These are phyloP conservation scores for Ciona savignyi DNA, from an alignment of 23 tunicate genomes.

Conservation along the genomic window DNA sequence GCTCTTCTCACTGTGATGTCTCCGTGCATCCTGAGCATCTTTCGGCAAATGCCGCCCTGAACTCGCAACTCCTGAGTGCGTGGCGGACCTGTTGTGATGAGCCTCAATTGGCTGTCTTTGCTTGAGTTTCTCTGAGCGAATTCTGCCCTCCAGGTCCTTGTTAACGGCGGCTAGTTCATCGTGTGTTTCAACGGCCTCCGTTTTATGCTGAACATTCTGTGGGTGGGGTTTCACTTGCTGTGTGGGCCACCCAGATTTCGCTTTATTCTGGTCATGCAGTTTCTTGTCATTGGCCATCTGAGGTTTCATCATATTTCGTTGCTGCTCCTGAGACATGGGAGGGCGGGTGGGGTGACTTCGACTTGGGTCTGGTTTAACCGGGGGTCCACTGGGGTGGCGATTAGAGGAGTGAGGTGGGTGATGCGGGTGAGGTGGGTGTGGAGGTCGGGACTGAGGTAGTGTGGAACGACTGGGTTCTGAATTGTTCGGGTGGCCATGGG, in stretches of 20 bases:
- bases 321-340: background rate
- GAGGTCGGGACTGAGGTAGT: constrained; percentile 1
- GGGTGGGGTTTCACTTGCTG: background rate
- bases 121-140: constrained; percentile 17
- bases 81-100: constrained; percentile 9
- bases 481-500: background rate
- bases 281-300: background rate
- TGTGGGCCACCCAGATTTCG: background rate
- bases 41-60: constrained; percentile 8
- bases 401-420: background rate
- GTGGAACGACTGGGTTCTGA: background rate
- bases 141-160: constrained; percentile 35
- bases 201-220: background rate
- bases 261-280: background rate
- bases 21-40: constrained; percentile 6
- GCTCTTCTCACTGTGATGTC: constrained; percentile 19
- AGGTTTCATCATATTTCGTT: background rate
- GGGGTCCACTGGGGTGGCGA: background rate
- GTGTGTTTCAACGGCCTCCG: background rate
- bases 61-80: constrained; percentile 1
- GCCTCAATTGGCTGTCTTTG: background rate
- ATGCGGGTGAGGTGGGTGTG: constrained; percentile 6
- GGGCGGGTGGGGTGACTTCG: background rate
- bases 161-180: constrained; percentile 6
- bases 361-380: background rate